Conservation (phyloP, 2,888 invertebrate genomes). For the Agriotes lineatus region DNA sequence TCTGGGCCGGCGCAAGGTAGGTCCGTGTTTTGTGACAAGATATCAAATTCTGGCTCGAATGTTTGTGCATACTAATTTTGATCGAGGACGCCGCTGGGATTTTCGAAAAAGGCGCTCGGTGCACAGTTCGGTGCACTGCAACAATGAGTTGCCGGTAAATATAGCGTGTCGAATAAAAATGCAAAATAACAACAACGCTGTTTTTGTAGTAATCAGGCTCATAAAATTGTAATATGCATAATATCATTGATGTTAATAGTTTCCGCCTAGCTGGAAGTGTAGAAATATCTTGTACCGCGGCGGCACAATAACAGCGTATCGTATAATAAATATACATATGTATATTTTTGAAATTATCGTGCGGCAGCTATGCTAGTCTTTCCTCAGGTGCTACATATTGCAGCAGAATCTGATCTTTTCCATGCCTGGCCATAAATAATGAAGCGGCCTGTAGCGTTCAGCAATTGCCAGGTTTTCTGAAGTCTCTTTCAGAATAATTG, state of each 20-base stretch:
- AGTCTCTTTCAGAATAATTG: too few species aligned
- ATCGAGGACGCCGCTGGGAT: neutral
- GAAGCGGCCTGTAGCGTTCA: too few species aligned
- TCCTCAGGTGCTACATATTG: constrained; percentile 11
- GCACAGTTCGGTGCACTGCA: constrained; percentile 51
- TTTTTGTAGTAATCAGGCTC: constrained; percentile 18
- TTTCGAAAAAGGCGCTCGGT: constrained; percentile 34
- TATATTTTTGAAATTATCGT: constrained; percentile 5
- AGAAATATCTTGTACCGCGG: constrained; percentile 10
- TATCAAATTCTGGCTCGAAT: constrained; percentile 44
- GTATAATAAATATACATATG: neutral
- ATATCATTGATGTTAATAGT: constrained; percentile 31
- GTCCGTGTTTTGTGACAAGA: constrained; percentile 35
- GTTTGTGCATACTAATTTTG: constrained; percentile 36
- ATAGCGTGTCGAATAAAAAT: constrained; percentile 49
- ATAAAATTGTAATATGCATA: constrained; percentile 26
- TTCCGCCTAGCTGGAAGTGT: constrained; percentile 27
- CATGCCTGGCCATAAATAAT: too few species aligned
- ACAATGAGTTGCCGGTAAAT: constrained; percentile 45
- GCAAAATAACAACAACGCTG: constrained; percentile 21
- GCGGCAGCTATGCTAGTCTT: neutral
- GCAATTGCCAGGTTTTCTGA: too few species aligned
- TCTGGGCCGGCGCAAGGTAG: constrained; percentile 16
- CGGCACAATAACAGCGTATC: neutral
- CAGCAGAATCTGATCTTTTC: too few species aligned